A percentile compares a stretch with the other conserved stretches of the same genome.
Conservation (phyloP, 2,888 invertebrate genomes). For the Xestia rhomboidea region DNA sequence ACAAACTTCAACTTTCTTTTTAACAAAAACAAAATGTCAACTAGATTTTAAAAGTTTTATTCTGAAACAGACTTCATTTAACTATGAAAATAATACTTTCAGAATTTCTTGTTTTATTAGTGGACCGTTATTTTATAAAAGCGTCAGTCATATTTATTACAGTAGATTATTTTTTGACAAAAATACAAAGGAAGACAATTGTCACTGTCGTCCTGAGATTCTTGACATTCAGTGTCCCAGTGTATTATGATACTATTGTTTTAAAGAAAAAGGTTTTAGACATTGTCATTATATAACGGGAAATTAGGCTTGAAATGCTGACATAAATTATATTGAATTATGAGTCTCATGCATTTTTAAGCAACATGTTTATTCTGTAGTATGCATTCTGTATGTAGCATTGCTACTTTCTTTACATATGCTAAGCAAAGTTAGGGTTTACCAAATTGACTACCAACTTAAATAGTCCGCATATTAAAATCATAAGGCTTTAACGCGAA, state of each 20-base stretch:
- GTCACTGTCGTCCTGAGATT: slow-evolving; percentile 5
- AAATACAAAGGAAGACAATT: slow-evolving; percentile 10
- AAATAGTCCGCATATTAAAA: background rate
- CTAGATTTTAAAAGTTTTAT: background rate
- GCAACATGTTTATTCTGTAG: too few relatives aligned
- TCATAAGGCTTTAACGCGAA: background rate
- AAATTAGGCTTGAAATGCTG: background rate
- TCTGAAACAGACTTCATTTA: background rate
- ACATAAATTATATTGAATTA: background rate
- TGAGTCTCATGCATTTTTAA: background rate
- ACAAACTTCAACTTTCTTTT: background rate
- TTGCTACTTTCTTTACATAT: background rate
- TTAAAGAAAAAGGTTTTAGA: slow-evolving; percentile 8
- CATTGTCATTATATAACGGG: slow-evolving; percentile 9
- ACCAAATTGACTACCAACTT: background rate
- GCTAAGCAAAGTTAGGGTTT: background rate
- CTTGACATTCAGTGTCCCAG: slow-evolving; percentile 1
- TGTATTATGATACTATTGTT: slow-evolving; percentile 1
- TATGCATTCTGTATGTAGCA: too few relatives aligned
- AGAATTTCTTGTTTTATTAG: background rate
- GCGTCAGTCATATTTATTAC: background rate
- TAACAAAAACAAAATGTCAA: slow-evolving; percentile 3
- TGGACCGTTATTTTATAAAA: background rate
- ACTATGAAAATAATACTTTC: background rate
- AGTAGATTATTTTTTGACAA: background rate